phyloP scores from a whole-genome alignment of 2,888 invertebrate genomes.

The Lysandra bellargus region DNA sequence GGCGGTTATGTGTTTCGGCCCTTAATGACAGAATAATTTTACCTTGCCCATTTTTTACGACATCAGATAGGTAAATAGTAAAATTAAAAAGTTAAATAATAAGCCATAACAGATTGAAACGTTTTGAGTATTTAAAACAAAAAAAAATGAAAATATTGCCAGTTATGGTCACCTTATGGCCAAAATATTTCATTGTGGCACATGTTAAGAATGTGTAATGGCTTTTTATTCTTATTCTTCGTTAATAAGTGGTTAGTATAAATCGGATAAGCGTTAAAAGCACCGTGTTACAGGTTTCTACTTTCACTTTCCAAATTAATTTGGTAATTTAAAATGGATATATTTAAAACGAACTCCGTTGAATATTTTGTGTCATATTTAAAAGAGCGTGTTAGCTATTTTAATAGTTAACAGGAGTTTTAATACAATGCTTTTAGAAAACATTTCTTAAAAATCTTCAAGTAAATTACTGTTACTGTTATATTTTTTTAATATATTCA shows the following conservation, averaged over 20 bases:
- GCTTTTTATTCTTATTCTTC: slow-evolving; percentile 1
- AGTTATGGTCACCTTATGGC: not conserved
- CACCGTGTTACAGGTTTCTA: slow-evolving; percentile 35
- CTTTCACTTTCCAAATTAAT: slow-evolving; percentile 24
- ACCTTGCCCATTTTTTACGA: not conserved
- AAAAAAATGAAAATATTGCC: not conserved
- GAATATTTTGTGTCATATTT: not conserved
- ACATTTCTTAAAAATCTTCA: not conserved
- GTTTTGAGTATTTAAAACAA: not conserved
- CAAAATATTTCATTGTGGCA: not conserved
- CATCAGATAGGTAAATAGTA: not conserved
- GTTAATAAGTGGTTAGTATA: slow-evolving; percentile 37
- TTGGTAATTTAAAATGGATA: slow-evolving; percentile 26
- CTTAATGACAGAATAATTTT: not conserved
- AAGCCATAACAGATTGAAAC: not conserved
- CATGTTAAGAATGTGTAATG: not conserved
- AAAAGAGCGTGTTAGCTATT: not conserved
- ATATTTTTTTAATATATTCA: not conserved
- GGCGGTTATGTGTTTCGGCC: too few relatives aligned
- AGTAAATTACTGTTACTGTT: not conserved
- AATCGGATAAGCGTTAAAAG: slow-evolving; percentile 43
- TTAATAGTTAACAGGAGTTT: not conserved
- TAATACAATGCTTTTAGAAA: not conserved
- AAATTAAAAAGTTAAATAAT: not conserved
- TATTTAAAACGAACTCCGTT: not conserved